phyloP scores from a whole-genome alignment of 2,888 invertebrate genomes.

The Pardosa pseudoannulata region DNA sequence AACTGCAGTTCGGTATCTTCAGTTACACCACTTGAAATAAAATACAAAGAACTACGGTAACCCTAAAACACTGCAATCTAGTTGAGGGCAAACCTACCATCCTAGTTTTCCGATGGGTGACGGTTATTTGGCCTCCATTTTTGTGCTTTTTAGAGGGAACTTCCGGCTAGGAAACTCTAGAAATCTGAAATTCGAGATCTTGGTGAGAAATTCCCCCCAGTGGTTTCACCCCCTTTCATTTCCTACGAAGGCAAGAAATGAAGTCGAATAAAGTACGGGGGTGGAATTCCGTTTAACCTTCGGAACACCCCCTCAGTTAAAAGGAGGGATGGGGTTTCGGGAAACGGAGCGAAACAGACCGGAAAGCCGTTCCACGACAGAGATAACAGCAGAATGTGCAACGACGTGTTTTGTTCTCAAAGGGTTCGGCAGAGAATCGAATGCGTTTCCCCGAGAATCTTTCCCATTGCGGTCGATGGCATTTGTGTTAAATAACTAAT shows the following conservation, averaged over 20 bases:
- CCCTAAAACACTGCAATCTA: not conserved
- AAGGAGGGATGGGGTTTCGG: not conserved
- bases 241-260: not conserved
- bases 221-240: not conserved
- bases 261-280: not conserved
- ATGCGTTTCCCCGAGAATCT: not conserved
- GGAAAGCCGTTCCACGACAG: not conserved
- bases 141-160: not conserved
- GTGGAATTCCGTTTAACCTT: conserved; percentile 1
- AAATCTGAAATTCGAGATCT: conserved; percentile 13
- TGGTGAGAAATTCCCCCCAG: not conserved
- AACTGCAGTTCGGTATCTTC: not conserved
- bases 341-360: not conserved
- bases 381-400: not conserved
- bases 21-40: not conserved
- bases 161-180: conserved; percentile 4
- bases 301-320: conserved; percentile 1
- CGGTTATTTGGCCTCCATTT: not conserved
- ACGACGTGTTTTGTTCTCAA: not conserved
- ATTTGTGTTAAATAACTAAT: not conserved
- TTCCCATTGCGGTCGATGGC: not conserved
- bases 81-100: not conserved
- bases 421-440: not conserved
- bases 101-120: not conserved
- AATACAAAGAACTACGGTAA: no score